Base-by-base conservation (phyloP, 2,888 invertebrate species). In the Phaonia tiefii region DNA sequence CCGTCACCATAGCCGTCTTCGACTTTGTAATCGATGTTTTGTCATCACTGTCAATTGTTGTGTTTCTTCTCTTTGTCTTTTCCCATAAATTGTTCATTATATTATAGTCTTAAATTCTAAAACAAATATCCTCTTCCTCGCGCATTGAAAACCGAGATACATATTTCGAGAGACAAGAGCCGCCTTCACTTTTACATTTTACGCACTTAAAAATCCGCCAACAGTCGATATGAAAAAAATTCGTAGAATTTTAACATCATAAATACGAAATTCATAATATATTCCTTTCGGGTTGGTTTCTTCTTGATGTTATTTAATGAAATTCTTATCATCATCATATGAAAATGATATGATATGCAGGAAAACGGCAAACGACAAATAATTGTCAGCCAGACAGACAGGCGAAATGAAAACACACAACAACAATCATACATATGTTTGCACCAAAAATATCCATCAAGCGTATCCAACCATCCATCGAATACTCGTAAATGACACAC, bases 61-160 rank as follows among this genome's bases (percentile, higher is more conserved):
- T 49, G 13, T 37, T 26, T 8, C 17, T 46, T 39, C 13, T n/a
- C 37, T 51, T 51, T 8, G 13, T 2, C 60, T 58, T 13, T 75
- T 75, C 51, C 37, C 39, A 49, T 17, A 67, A 25, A 49, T 69
- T 75, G 49, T 60, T 49, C 60, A 75, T 58, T 63, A 69, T 39
- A 69, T 69, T 39, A 17, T 13, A 75, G 37, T 75, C n/a, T 60
- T 17, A 69, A 39, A 60, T 69, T 63, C 44, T 31, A 69, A 70
- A 63, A 63, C 69, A 49, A 76, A n/a, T 70, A 70, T 76, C 70
- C 76, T 70, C 54, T 76, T 76, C 76, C 76, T 65, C 69, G 60
- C 54, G 11, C 10, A n/a, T n/a, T n/a, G n/a, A n/a, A n/a, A n/a
- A n/a, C n/a, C n/a, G n/a, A n/a, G n/a, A n/a, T n/a, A n/a, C n/a